These are phyloP conservation scores for Corythaixoides concolor DNA, from an alignment of 2,113 vertebrate species.

Conservation along the genomic window DNA sequence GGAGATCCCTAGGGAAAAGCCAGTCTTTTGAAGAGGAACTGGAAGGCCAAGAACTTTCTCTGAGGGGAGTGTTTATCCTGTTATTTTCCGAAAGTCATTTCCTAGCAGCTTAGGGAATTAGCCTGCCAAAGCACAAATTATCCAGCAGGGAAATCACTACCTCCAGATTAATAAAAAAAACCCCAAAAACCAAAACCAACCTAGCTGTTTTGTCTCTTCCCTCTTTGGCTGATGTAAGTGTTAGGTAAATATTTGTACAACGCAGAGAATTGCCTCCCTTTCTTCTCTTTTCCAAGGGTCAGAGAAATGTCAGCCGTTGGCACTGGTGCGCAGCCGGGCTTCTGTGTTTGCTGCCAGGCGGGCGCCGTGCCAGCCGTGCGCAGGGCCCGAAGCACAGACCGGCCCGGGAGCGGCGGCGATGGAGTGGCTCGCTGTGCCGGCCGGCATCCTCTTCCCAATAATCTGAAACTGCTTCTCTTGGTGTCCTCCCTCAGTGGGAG, in stretches of 20 bases:
- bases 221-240: background rate
- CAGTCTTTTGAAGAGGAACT: background rate
- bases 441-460: background rate
- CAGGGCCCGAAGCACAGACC: fast-evolving
- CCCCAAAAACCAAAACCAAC: too few relatives aligned
- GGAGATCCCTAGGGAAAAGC: background rate
- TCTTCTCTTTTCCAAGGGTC: constrained; percentile 37
- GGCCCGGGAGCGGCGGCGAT: fast-evolving
- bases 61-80: background rate
- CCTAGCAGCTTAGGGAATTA: background rate
- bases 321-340: background rate
- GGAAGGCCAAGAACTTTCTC: background rate
- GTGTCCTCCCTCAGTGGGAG: fast-evolving
- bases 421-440: background rate
- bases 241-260: constrained; percentile 57
- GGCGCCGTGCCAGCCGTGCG: background rate
- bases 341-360: background rate
- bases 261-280: background rate
- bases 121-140: constrained; percentile 1
- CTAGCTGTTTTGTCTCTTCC: background rate
- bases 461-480: background rate
- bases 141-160: background rate
- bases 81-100: constrained; percentile 13
- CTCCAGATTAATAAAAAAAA: background rate
- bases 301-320: background rate